Evolutionary conservation across 1,140 invertebrate species (phyloP), one percentile per base, ranked within the genome.

Genomic region (Medauroidea extradentata): DNA sequence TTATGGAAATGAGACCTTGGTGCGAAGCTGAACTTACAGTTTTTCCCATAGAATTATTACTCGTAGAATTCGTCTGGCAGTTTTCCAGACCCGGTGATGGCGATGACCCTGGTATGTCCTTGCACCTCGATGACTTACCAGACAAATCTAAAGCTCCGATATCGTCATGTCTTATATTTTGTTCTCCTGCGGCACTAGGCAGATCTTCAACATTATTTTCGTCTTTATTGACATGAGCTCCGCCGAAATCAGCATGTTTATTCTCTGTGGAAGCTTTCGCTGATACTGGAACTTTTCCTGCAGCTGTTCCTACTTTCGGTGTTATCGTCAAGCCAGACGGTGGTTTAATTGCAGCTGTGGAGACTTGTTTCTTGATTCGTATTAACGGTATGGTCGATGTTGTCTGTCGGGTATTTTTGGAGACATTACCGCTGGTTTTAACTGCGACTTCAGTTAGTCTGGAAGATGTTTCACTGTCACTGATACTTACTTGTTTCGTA

Each of bases 101-200:
- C 42, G 58, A 46, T 13, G 58, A 8, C 29, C 11, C 29, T 34
- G 29, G 29, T 34, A 34, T 34, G 4, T 59, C 46, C 5, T 42
- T 53, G n/a, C 21, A 53, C 16, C 69, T 57, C 0, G 69, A 66
- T 3, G 69, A 68, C 48, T 67, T 71, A 1, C 63, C 69, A 2
- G 68, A 71, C n/a, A 72, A 44, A 50, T 73, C 70, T 9, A 72
- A 57, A 8, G 64, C 69, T 13, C 68, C 67, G 24, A 59, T 60
- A 18, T 66, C 60, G 39, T 63, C 60, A 42, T 54, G 58, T 8
- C 38, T 25, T 21, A 53, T 34, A 34, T 34, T 34, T 34, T 34
- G 29, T 34, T 34, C 29, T 7, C n/a, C n/a, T n/a, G 11, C 29
- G 11, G 4, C 11, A 34, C 29, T 34, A 7, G 29, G 29, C 29